These are phyloP conservation scores for Macrosteles quadrilineatus DNA, from an alignment of 1,140 invertebrate genomes.

Conservation along the genomic window DNA sequence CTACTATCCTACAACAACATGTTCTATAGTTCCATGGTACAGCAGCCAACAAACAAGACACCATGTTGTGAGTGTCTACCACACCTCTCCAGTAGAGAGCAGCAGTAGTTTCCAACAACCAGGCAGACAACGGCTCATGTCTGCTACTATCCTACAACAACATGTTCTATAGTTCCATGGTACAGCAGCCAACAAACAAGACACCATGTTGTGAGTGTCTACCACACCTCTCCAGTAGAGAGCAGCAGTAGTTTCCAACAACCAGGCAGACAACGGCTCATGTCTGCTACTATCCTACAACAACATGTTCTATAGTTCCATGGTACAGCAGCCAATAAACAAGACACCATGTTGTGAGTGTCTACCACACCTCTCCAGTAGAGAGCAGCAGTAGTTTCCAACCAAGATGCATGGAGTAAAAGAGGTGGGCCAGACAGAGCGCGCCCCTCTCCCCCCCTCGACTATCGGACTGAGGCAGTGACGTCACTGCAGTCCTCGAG, in stretches of 20 bases:
- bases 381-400: conserved; percentile 54
- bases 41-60: conserved; percentile 56
- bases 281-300: too few species aligned
- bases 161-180: too few species aligned
- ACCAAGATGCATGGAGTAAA: too few species aligned
- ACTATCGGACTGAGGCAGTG: too few species aligned
- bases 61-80: conserved; percentile 54
- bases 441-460: too few species aligned
- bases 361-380: conserved; percentile 58
- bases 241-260: conserved; percentile 51
- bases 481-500: too few species aligned
- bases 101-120: conserved; percentile 49
- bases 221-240: conserved; percentile 58
- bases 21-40: too few species aligned
- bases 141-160: too few species aligned
- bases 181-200: conserved; percentile 55
- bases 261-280: not conserved
- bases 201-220: conserved; percentile 53
- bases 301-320: too few species aligned
- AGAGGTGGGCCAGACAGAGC: too few species aligned
- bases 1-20: too few species aligned
- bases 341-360: conserved; percentile 52
- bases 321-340: conserved; percentile 56
- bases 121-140: not conserved
- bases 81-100: conserved; percentile 58